Evolutionary conservation across 2,888 invertebrate genomes (phyloP), one percentile per base, ranked within the genome.

Genomic region (Andrena praecox): DNA sequence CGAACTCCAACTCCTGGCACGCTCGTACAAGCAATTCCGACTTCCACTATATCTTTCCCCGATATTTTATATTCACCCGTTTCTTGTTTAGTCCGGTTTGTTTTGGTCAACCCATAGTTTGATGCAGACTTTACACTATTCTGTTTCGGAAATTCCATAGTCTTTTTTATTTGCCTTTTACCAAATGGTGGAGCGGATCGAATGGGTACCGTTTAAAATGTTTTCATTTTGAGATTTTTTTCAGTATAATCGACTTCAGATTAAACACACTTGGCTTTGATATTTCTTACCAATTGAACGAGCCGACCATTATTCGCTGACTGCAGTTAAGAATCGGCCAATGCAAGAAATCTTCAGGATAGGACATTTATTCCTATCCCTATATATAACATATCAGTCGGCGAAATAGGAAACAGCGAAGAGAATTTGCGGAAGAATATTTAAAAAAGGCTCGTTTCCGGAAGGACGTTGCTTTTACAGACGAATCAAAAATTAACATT

Each of bases 1-100:
- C 87, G 88, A 94, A 94, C 94, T 94, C 78, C 77, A 71, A 82
- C 86, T 78, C 71, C 75, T 82, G 80, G 78, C 86, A 77, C 77
- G 77, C 77, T 88, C 82, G 80, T 82, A 84, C 77, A 52, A 78
- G 81, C 79, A 81, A 87, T 87, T 85, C 74, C 73, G 63, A 48
- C 59, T 66, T 56, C 20, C 42, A 24, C 72, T 68, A 54, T 82
- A 68, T 79, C 82, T 77, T 79, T 82, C 78, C 48, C 27, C 64
- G 69, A 87, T 84, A 86, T 82, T 86, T 82, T 79, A 87, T 77
- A 73, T 72, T 69, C 82, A 16, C 24, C 54, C 72, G 72, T 82
- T 85, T 52, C 63, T 67, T 64, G 75, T 69, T 75, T 59, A 31
- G 12, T 35, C 16, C 20, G 48, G 31, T 5, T 42, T 42, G 42